Evolutionary conservation across 2,113 vertebrate species (phyloP).

Genomic region (Carassius auratus): DNA sequence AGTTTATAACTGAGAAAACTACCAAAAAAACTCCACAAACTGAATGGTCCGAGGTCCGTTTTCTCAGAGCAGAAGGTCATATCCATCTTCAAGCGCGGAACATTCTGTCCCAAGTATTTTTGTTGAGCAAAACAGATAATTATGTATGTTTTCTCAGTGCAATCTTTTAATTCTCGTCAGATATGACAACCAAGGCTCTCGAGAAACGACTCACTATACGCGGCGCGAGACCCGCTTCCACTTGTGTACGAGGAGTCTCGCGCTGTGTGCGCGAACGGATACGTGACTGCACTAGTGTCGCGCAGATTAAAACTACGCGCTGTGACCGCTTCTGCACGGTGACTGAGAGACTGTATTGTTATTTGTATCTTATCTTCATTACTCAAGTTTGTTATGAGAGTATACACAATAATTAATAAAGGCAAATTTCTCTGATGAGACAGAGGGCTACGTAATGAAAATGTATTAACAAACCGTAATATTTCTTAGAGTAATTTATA

Average conservation of each 20-base stretch:
- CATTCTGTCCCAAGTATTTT: constrained; percentile 66
- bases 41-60: constrained; percentile 51
- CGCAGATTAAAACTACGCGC: constrained; percentile 4
- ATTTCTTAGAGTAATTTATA: background rate
- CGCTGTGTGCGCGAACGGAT: background rate
- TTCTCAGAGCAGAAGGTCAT: constrained; percentile 56
- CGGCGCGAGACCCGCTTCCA: background rate
- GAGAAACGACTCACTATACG: constrained; percentile 1
- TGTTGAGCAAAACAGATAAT: background rate
- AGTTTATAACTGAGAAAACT: constrained; percentile 48
- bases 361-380: background rate
- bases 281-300: constrained; percentile 13
- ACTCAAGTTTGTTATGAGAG: background rate
- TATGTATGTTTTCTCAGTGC: background rate
- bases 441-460: background rate
- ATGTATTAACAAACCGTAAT: background rate
- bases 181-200: background rate
- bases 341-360: background rate
- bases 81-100: constrained; percentile 72
- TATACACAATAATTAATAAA: background rate
- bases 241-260: background rate
- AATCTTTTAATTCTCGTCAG: background rate
- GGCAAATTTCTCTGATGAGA: background rate
- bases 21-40: constrained; percentile 52
- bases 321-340: background rate